A percentile compares a stretch with the other conserved stretches of the same genome.
These are phyloP conservation scores for Takifugu rubripes DNA, from an alignment of 2,797 vertebrate species.

Conservation along the genomic window DNA sequence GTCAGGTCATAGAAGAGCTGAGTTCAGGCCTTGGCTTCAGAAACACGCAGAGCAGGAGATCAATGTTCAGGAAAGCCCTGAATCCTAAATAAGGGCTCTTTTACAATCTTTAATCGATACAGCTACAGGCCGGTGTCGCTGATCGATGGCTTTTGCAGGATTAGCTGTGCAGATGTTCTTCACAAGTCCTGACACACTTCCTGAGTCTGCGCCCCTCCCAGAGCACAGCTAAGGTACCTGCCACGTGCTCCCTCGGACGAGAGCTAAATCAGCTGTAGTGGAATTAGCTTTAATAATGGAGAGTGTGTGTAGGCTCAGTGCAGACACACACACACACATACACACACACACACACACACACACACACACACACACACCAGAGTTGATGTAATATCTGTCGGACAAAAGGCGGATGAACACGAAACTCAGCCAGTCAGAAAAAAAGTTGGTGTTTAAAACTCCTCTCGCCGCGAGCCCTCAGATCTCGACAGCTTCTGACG, in stretches of 20 bases:
- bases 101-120: conserved; percentile 31
- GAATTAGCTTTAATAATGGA: conserved; percentile 56
- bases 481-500: too few relatives aligned
- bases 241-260: conserved; percentile 32
- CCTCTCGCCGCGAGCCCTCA: too few relatives aligned
- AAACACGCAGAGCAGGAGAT: too few relatives aligned
- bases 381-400: too few relatives aligned
- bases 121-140: conserved; percentile 20
- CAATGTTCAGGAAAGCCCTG: too few relatives aligned
- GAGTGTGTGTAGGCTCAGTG: conserved; percentile 18
- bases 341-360: too few relatives aligned
- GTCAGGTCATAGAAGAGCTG: neutral
- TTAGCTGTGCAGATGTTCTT: conserved; percentile 46
- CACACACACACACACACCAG: too few relatives aligned
- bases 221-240: conserved; percentile 32
- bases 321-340: conserved; percentile 10
- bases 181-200: conserved; percentile 48
- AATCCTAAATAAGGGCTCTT: conserved; percentile 11
- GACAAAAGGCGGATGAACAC: too few relatives aligned
- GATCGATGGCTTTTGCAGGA: conserved; percentile 53
- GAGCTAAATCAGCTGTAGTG: conserved; percentile 43
- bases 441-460: too few relatives aligned
- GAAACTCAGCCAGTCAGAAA: too few relatives aligned
- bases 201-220: conserved; percentile 26
- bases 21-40: neutral